Base-by-base conservation (phyloP, 2,888 invertebrate species). In the Oscheius sp. region DNA sequence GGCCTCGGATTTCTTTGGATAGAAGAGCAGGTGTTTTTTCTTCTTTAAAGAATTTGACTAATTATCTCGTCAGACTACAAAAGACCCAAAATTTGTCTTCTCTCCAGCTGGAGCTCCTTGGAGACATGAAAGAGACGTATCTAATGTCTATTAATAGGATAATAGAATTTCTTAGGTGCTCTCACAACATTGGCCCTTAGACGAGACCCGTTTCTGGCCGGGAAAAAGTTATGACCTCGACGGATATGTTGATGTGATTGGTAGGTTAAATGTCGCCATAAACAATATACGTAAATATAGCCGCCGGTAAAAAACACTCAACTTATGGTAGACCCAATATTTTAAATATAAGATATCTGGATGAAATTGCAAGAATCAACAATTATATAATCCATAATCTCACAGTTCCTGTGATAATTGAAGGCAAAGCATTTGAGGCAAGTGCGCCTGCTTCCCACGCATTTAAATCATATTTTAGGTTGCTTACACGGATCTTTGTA, bases 401-500 rank as follows among this genome's bases (percentile, higher is more conserved):
- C 61, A 87, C 86, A 0, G 78, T 87, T 7, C 84, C 86, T 7
- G 79, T 86, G 7, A 77, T 83, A 16, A 77, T 84, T 35, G 76
- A 80, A 18, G 83, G 81, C 1, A 80, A 83, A 69, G 58, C 72
- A 7, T 84, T 79, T 74, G 79, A 86, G 53, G 83, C 81, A 13
- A 58, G 59, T n/a, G n/a, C 21, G 18, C 21, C 41, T 46, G 52
- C 7, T 49, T 16, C 23, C 12, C n/a, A 13, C 16, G 3, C 18
- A 16, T 13, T 5, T 12, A 21, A 69, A 69, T 41, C 41, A n/a
- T 25, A 23, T 79, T 90, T 6, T 92, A 82, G 72, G 94, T 93
- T 89, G 93, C 92, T 0, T 96, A 95, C 89, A 91, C 92, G 73
- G 93, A 95, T 78, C 92, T 94, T 76, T 96, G 96, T 90, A 95